Evolutionary conservation across 1,140 invertebrate genomes (phyloP).

Genomic region (Hermatobates lingyangjiaoensis): DNA sequence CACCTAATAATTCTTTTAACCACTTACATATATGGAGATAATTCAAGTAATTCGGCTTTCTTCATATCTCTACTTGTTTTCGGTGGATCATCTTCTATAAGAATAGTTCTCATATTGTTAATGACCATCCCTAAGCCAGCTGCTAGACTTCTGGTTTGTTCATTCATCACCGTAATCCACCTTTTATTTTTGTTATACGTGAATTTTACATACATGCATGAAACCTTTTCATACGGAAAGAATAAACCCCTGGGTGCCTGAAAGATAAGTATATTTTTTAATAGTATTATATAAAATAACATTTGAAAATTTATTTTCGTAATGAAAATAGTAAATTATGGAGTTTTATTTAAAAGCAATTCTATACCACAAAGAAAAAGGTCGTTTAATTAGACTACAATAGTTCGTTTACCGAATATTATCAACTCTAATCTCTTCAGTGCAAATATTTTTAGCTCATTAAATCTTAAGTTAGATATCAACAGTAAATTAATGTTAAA

Average conservation of each 20-base stretch:
- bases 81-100: conserved; percentile 25
- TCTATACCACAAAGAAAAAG: too few species aligned
- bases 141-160: conserved; percentile 27
- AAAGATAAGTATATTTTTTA: too few species aligned
- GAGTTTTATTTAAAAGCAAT: too few species aligned
- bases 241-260: not conserved
- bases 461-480: too few species aligned
- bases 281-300: too few species aligned
- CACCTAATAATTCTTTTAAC: conserved; percentile 25
- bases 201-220: conserved; percentile 30
- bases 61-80: conserved; percentile 25
- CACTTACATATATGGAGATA: conserved; percentile 23
- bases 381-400: too few species aligned
- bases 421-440: too few species aligned
- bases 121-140: conserved; percentile 25
- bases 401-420: too few species aligned
- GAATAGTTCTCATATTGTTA: conserved; percentile 25
- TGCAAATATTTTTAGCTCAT: too few species aligned
- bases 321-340: too few species aligned
- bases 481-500: too few species aligned
- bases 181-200: conserved; percentile 28
- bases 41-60: conserved; percentile 25
- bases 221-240: conserved; percentile 19
- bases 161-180: conserved; percentile 24
- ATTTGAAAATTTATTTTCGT: too few species aligned